Percentiles rank a stretch among this genome's conserved stretches.
Evolutionary conservation across 2,113 vertebrate species (phyloP).

Genomic region (Sinocyclocheilus rhinocerous): DNA sequence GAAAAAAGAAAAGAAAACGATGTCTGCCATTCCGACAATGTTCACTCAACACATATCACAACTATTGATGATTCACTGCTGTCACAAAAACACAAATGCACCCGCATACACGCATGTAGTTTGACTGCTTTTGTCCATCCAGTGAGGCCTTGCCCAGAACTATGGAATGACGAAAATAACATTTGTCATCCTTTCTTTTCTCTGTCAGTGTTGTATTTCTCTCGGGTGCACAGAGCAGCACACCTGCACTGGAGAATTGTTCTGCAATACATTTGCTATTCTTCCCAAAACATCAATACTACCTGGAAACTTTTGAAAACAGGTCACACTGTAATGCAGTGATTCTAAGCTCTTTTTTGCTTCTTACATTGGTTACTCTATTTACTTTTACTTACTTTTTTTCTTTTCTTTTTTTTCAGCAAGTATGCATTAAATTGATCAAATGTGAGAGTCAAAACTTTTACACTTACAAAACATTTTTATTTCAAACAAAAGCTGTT

Average conservation of each 20-base stretch:
- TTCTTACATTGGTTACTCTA: no score
- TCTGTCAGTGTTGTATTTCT: constrained; percentile 14
- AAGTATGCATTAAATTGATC: no score
- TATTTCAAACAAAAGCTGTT: no score
- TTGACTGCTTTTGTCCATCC: constrained; percentile 64
- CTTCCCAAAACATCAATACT: background rate
- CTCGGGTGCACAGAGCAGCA: background rate
- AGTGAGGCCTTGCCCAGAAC: constrained; percentile 33
- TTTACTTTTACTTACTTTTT: background rate
- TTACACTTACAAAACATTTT: no score
- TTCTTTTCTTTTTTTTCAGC: no score
- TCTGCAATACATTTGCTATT: no score
- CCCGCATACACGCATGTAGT: constrained; percentile 53
- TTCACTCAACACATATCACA: constrained; percentile 76
- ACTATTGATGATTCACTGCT: constrained; percentile 65
- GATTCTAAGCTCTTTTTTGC: no score
- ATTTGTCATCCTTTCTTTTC: constrained; percentile 59
- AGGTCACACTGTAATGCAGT: background rate
- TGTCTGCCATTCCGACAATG: constrained; percentile 71
- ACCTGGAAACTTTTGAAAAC: background rate
- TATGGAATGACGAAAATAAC: constrained; percentile 52
- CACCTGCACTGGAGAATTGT: no score
- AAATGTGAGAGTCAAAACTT: no score
- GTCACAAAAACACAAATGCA: constrained; percentile 10
- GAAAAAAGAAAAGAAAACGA: constrained; percentile 34